Percentiles rank a stretch among this genome's conserved stretches.
Evolutionary conservation across 1,140 invertebrate genomes (phyloP).

Genomic region (Paramacrobiotus metropolitanus): DNA sequence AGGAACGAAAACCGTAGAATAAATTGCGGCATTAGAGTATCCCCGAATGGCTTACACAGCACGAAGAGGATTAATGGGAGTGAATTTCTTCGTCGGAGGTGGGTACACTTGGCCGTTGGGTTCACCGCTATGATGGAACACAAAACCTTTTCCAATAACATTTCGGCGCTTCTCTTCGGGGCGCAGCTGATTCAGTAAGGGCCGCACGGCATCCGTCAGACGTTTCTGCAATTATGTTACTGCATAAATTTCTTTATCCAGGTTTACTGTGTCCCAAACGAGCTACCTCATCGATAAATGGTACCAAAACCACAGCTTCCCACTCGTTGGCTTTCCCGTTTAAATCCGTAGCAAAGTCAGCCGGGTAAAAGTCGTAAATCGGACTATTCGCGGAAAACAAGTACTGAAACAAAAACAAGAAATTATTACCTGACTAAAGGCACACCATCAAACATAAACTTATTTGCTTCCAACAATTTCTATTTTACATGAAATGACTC

Average conservation of each 20-base stretch:
- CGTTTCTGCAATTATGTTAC: slow-evolving; percentile 18
- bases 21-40: too few relatives aligned
- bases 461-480: too few relatives aligned
- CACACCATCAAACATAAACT: slow-evolving; percentile 5
- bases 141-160: slow-evolving; percentile 37
- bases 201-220: slow-evolving; percentile 48
- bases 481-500: slow-evolving; percentile 39
- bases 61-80: slow-evolving; percentile 26
- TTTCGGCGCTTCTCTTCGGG: slow-evolving; percentile 50
- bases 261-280: too few relatives aligned
- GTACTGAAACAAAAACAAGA: not conserved
- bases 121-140: slow-evolving; percentile 43
- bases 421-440: too few relatives aligned
- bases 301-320: slow-evolving; percentile 90
- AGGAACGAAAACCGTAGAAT: too few relatives aligned
- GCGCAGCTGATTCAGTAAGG: slow-evolving; percentile 38
- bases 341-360: slow-evolving; percentile 43
- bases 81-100: slow-evolving; percentile 30
- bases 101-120: not conserved
- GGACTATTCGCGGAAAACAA: slow-evolving; percentile 21
- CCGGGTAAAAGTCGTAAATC: slow-evolving; percentile 68
- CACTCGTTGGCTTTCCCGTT: slow-evolving; percentile 86
- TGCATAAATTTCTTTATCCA: too few relatives aligned
- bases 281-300: slow-evolving; percentile 77
- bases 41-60: not conserved